A percentile compares a stretch with the other conserved stretches of the same genome.
Evolutionary conservation across 2,113 vertebrate genomes (phyloP).

Genomic region (Caretta caretta): DNA sequence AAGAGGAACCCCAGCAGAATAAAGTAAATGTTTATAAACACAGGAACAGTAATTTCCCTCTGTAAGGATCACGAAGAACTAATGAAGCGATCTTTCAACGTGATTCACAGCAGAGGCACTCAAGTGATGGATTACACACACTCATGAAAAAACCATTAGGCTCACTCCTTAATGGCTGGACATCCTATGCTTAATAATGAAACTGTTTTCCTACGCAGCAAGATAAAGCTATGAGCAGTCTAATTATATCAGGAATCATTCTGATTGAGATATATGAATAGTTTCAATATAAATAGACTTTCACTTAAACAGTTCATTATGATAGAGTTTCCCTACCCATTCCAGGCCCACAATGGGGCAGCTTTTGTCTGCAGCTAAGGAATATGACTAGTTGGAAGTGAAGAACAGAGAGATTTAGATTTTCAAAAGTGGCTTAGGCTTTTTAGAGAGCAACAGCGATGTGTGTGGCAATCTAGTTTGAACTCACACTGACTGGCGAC

Average conservation of each 20-base stretch:
- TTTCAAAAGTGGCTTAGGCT: background rate
- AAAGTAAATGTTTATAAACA: no score
- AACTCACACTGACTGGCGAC: background rate
- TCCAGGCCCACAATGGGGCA: background rate
- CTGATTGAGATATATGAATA: background rate
- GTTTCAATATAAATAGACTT: background rate
- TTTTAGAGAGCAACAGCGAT: background rate
- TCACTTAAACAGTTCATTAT: background rate
- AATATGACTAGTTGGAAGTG: background rate
- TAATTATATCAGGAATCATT: background rate
- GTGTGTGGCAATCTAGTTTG: background rate
- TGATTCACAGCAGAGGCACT: fast-evolving
- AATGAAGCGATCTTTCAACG: fast-evolving
- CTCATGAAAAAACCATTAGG: fast-evolving
- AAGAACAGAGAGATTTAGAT: background rate
- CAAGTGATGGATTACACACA: fast-evolving
- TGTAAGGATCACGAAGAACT: fast-evolving
- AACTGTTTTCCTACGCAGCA: background rate
- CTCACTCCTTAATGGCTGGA: fast-evolving
- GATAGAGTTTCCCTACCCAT: background rate
- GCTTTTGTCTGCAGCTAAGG: background rate
- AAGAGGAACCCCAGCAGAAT: background rate
- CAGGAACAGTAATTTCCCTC: background rate
- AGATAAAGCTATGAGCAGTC: background rate
- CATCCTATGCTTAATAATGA: background rate